A percentile compares a stretch with the other conserved stretches of the same genome.
These are phyloP conservation scores for Zhuqinia jingwanae DNA, from an alignment of 2,888 invertebrate species.

Conservation along the genomic window DNA sequence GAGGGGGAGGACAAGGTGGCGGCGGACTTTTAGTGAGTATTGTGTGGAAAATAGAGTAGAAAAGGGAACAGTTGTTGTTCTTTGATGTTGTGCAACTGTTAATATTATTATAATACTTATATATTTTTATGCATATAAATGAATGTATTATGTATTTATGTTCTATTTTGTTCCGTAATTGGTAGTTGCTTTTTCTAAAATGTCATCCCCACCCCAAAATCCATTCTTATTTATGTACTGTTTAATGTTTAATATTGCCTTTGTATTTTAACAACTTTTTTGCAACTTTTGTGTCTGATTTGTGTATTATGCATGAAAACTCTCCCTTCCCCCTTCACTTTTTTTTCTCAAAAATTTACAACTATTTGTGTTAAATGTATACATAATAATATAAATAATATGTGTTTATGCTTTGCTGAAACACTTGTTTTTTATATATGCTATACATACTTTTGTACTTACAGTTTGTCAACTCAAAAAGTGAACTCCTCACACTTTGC, in stretches of 20 bases:
- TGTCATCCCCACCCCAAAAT: constrained; percentile 49
- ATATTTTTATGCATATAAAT: constrained; percentile 27
- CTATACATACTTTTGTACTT: no score
- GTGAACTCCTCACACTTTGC: not conserved
- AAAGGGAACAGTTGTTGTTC: constrained; percentile 56
- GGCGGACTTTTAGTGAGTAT: no score
- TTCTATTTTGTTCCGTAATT: not conserved
- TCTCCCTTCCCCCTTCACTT: not conserved
- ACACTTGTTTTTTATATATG: no score
- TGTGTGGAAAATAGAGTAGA: not conserved
- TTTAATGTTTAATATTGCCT: constrained; percentile 48
- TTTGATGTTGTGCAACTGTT: constrained; percentile 55
- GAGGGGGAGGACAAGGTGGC: no score
- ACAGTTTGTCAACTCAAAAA: constrained; percentile 18
- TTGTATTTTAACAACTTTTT: constrained; percentile 57
- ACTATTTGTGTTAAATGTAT: no score
- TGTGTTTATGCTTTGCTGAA: no score
- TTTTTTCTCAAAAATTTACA: constrained; percentile 53
- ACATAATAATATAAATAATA: no score
- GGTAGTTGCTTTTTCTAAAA: constrained; percentile 28
- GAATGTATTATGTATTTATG: not conserved
- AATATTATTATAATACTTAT: not conserved
- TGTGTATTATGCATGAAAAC: not conserved
- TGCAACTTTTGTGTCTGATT: constrained; percentile 46
- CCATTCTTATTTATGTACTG: constrained; percentile 55